These are phyloP conservation scores for Apaloderma vittatum DNA, from an alignment of 2,113 vertebrate species.

Conservation along the genomic window DNA sequence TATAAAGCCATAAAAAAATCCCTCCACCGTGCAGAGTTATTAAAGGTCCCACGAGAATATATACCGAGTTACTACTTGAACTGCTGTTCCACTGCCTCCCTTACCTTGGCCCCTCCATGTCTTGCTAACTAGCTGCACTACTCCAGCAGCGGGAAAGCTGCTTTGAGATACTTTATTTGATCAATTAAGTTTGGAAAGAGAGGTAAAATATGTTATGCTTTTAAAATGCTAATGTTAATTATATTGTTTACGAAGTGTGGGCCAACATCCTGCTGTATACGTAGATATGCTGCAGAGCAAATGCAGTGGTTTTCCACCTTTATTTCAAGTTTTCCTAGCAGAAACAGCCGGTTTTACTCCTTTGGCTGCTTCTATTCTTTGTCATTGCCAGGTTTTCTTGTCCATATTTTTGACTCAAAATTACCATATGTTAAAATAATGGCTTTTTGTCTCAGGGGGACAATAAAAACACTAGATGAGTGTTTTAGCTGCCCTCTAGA, in stretches of 20 bases:
- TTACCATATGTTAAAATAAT: background rate
- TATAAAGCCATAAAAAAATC: constrained; percentile 9
- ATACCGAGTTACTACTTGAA: background rate
- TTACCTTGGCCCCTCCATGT: constrained; percentile 2
- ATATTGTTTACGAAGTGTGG: background rate
- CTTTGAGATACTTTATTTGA: background rate
- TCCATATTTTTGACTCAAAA: background rate
- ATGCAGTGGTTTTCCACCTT: background rate
- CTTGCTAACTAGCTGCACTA: background rate
- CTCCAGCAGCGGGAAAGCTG: background rate
- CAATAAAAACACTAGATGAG: background rate
- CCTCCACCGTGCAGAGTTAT: background rate
- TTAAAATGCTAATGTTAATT: background rate
- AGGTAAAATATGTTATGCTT: background rate
- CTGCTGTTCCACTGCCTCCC: background rate
- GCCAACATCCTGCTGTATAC: background rate
- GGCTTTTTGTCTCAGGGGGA: background rate
- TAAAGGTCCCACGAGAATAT: background rate
- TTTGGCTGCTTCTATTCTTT: background rate
- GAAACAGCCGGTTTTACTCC: background rate
- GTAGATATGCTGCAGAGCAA: background rate
- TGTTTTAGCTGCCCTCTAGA: background rate
- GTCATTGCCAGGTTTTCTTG: background rate
- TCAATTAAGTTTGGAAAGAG: background rate
- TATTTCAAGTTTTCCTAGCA: background rate